These are phyloP conservation scores for Acronicta psi DNA, from an alignment of 2,888 invertebrate species.

Conservation along the genomic window DNA sequence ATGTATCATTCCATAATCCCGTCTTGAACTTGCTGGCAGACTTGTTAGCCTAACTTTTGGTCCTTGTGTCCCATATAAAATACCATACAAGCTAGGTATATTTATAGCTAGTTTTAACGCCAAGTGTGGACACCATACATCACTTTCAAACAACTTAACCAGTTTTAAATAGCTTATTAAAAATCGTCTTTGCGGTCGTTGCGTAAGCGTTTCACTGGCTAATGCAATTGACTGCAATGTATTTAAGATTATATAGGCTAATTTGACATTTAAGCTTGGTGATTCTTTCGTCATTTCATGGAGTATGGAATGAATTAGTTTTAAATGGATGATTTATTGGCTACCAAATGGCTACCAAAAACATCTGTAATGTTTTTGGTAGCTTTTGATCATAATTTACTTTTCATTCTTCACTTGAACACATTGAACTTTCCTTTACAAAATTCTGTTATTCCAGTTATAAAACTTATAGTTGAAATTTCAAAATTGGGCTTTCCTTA, in stretches of 20 bases:
- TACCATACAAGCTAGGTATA: conserved; percentile 52
- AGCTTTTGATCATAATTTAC: too few species aligned
- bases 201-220: conserved; percentile 21
- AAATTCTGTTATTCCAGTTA: too few species aligned
- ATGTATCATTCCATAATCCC: too few species aligned
- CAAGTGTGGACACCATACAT: conserved; percentile 63
- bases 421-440: too few species aligned
- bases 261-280: conserved; percentile 25
- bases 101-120: conserved; percentile 61
- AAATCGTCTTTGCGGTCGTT: conserved; percentile 40
- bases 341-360: too few species aligned
- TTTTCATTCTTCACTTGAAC: too few species aligned
- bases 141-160: conserved; percentile 60
- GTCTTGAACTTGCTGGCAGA: too few species aligned
- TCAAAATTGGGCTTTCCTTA: too few species aligned
- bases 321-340: too few species aligned
- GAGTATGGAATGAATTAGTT: too few species aligned
- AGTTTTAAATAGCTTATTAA: conserved; percentile 59
- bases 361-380: too few species aligned
- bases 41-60: conserved; percentile 8
- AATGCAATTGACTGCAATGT: conserved; percentile 16
- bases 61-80: conserved; percentile 13
- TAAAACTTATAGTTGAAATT: too few species aligned
- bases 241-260: conserved; percentile 7
- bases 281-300: background rate